These are phyloP conservation scores for Nestor notabilis DNA, from an alignment of 2,113 vertebrate genomes.

Conservation along the genomic window DNA sequence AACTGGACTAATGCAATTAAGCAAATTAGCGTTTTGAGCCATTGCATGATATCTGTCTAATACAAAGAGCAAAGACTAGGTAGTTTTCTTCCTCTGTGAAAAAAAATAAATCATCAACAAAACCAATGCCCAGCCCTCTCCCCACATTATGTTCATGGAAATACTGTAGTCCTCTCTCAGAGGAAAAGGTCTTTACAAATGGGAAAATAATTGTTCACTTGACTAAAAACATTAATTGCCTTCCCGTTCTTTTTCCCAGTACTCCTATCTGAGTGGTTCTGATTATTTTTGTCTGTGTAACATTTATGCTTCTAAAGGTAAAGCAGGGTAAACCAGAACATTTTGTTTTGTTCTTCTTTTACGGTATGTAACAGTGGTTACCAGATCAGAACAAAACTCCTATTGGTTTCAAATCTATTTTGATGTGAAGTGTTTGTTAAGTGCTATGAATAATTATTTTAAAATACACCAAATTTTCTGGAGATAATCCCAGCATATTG, in stretches of 20 bases:
- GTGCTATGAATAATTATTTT: background rate
- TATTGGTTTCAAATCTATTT: background rate
- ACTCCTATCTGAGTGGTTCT: background rate
- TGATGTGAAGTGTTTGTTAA: background rate
- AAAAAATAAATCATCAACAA: background rate
- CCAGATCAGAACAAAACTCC: background rate
- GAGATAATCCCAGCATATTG: background rate
- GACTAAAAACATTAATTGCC: background rate
- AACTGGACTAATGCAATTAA: constrained; percentile 58
- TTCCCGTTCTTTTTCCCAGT: background rate
- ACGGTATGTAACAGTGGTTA: background rate
- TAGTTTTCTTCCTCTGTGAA: background rate
- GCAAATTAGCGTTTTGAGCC: constrained; percentile 7
- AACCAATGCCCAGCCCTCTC: background rate
- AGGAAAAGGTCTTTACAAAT: background rate
- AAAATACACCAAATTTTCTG: background rate
- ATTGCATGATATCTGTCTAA: background rate
- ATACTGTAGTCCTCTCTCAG: background rate
- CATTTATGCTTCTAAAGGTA: background rate
- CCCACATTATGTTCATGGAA: background rate
- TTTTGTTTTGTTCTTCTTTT: background rate
- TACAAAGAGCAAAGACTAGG: background rate
- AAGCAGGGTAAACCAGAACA: background rate
- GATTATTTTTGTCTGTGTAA: background rate
- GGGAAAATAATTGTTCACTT: background rate